phyloP scores from a whole-genome alignment of 2,888 invertebrate genomes.

The Drosophila ustulata region DNA sequence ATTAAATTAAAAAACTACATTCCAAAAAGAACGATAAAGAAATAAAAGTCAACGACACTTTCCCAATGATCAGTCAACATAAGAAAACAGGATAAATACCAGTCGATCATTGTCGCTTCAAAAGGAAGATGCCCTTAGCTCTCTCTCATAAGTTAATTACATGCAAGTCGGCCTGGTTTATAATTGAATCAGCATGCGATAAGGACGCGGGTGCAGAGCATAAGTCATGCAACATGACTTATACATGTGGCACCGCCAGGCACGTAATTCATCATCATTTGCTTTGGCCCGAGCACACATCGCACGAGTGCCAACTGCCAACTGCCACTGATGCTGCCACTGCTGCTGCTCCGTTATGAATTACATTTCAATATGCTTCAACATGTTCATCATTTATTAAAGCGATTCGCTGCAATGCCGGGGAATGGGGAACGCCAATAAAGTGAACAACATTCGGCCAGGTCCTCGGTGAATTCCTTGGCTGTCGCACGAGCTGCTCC shows the following conservation, averaged over 20 bases:
- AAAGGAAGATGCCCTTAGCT: background rate
- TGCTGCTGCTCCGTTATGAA: constrained; percentile 65
- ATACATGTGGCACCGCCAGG: constrained; percentile 20
- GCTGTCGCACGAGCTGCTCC: background rate
- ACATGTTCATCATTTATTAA: constrained; percentile 73
- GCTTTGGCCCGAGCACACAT: background rate
- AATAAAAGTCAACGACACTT: no score
- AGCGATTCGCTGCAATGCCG: constrained; percentile 29
- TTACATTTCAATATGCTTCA: constrained; percentile 76
- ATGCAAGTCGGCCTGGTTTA: constrained; percentile 38
- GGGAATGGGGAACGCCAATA: constrained; percentile 46
- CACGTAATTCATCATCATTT: constrained; percentile 39
- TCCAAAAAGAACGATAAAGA: no score
- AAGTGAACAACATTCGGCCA: constrained; percentile 37
- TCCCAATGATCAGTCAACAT: background rate
- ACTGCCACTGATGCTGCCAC: background rate
- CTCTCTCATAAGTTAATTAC: constrained; percentile 33
- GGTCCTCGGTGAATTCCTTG: constrained; percentile 49
- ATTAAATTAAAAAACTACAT: no score
- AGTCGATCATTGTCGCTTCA: background rate
- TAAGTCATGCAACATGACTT: constrained; percentile 28
- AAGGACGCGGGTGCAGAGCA: constrained; percentile 10
- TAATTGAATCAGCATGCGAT: constrained; percentile 56
- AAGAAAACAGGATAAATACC: background rate
- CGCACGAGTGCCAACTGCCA: constrained; percentile 4